Evolutionary conservation across 2,113 vertebrate genomes (phyloP).

Genomic region (Microcebus lehilahytsara): DNA sequence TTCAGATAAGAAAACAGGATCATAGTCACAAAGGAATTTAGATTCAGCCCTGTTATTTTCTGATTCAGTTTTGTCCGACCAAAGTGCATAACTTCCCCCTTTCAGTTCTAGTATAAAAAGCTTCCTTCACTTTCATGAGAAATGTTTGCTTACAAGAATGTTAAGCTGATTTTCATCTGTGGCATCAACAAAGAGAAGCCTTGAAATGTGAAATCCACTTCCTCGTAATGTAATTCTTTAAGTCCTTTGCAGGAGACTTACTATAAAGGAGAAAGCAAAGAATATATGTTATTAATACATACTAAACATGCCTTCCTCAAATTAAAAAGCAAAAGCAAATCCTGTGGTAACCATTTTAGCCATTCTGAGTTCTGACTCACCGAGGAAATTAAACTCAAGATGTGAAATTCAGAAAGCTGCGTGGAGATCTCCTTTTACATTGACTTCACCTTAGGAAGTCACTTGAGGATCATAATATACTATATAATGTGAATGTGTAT

Average conservation of each 20-base stretch:
- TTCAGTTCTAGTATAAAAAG: background rate
- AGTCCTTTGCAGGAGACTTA: background rate
- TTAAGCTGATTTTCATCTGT: conserved; percentile 36
- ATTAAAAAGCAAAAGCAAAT: background rate
- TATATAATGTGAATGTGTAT: background rate
- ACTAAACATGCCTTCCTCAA: background rate
- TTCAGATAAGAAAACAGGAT: conserved; percentile 15
- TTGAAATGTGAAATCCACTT: conserved; percentile 38
- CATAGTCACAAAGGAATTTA: background rate
- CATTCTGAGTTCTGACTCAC: background rate
- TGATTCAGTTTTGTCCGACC: background rate
- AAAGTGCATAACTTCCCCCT: conserved; percentile 3
- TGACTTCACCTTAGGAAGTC: background rate
- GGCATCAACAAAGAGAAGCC: background rate
- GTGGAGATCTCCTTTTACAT: background rate
- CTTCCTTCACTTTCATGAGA: conserved; percentile 1
- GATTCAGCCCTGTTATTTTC: background rate
- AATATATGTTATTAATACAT: background rate
- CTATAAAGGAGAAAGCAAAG: conserved; percentile 3
- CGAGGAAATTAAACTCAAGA: background rate
- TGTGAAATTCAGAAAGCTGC: background rate
- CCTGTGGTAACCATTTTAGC: background rate
- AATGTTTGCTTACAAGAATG: background rate
- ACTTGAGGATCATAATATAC: background rate
- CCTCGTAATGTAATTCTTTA: background rate